Evolutionary conservation across 2,113 vertebrate genomes (phyloP), one percentile per base, ranked within the genome.

Genomic region (Myanophis thanlyinensis): DNA sequence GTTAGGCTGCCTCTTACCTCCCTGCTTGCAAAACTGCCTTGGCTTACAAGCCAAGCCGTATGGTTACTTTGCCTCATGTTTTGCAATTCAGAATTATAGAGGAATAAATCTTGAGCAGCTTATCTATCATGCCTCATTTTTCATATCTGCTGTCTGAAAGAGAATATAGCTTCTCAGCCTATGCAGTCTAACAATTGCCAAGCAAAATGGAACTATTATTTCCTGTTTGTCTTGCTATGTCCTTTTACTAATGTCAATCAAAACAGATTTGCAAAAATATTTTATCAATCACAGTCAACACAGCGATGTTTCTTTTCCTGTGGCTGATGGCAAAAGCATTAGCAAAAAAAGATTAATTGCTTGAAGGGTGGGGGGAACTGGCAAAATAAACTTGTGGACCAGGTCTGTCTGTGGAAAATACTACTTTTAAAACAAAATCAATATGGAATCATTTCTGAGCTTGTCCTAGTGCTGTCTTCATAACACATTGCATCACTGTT

Each of bases 291-390:
- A 88, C 91, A 48, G 51, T 90, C 15, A 92, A 92, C 95, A 94
- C 92, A 91, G 96, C 94, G 95, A 44, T 48, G 52, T 73, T 67
- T 95, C 95, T 95, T 95, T 93, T 94, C 94, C 95, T 54, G 53
- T 18, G 88, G 92, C 80, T 62, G 92, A 47, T 54, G 92, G 94
- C 89, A 95, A 95, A 62, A 87, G 91, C 49, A 80, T 91, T 94
- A 85, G 95, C 47, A 93, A 94, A 87, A 96, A 56, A 94, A 94
- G 93, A 93, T 5, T 5, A 95, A 51, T 53, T 93, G 80, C 20
- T 80, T 5, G 93, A 95, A 46, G 7, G 9, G 49, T 89, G 30
- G 88, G 91, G 89, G 90, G 15, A 90, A 23, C 80, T 92, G 67
- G 56, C 80, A 93, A 95, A 95, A 35, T 59, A 91, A 96, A 95